Conservation (phyloP, 2,113 vertebrate genomes). For the Propithecus coquereli region DNA sequence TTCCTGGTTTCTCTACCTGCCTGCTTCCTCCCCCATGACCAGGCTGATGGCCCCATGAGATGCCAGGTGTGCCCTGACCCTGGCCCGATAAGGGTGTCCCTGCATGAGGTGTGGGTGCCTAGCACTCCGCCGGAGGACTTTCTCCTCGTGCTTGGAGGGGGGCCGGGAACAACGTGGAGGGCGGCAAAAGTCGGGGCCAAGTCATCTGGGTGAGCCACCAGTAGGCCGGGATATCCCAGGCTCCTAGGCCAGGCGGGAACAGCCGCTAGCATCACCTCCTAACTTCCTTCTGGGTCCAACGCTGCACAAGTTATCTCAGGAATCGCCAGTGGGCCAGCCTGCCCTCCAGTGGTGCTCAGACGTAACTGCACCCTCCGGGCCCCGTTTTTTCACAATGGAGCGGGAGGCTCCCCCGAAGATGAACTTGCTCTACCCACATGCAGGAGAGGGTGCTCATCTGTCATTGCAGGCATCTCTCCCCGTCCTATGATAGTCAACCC, state of each 20-base stretch:
- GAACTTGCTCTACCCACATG: not conserved
- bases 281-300: not conserved
- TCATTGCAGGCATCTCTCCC: not conserved
- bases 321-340: constrained; percentile 37
- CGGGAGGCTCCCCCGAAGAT: rapidly evolving
- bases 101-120: not conserved
- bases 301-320: not conserved
- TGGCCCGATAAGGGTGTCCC: not conserved
- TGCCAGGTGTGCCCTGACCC: not conserved
- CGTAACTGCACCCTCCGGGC: not conserved
- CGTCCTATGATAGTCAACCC: not conserved
- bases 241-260: not conserved
- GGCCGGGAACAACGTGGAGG: not conserved
- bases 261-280: not conserved
- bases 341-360: constrained; percentile 46
- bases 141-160: not conserved
- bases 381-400: not conserved
- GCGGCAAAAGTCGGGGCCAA: not conserved
- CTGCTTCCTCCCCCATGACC: not conserved
- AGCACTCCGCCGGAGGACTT: constrained; percentile 38
- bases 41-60: not conserved
- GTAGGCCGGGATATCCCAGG: not conserved
- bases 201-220: not conserved
- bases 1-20: not conserved
- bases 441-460: not conserved